These are phyloP conservation scores for Fregetta grallaria DNA, from an alignment of 2,113 vertebrate species.

Conservation along the genomic window DNA sequence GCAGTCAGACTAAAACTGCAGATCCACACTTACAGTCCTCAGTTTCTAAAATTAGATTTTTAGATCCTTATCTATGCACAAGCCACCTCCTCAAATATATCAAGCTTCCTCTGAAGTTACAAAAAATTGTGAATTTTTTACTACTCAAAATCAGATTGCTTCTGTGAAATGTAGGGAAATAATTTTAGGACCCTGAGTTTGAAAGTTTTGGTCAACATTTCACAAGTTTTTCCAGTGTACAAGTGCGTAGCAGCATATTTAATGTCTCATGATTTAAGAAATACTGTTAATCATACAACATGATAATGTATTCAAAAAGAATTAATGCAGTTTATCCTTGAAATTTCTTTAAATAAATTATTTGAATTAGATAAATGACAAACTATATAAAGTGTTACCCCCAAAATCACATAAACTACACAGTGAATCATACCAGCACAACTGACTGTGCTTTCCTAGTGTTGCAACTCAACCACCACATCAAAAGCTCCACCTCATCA, in stretches of 20 bases:
- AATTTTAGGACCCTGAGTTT: neutral
- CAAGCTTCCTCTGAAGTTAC: neutral
- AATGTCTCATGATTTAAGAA: neutral
- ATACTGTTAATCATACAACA: neutral
- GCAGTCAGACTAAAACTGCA: neutral
- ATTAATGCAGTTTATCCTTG: neutral
- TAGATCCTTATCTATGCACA: constrained; percentile 13
- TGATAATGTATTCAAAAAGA: neutral
- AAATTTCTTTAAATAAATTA: neutral
- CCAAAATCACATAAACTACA: neutral
- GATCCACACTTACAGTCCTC: neutral
- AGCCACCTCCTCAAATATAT: neutral
- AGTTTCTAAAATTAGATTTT: constrained; percentile 31
- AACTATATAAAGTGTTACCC: neutral
- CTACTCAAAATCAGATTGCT: neutral
- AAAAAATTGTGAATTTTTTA: neutral
- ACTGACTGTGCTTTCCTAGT: neutral
- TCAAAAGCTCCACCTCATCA: neutral
- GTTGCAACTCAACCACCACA: neutral
- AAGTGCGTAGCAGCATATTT: neutral
- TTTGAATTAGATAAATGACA: neutral
- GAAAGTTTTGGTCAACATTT: neutral
- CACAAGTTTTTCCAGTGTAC: neutral
- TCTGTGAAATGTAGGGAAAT: neutral
- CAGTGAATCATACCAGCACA: neutral